Percentiles rank a stretch among this genome's conserved stretches.
Conservation (phyloP, 2,113 vertebrate genomes). For the Ctenomys sociabilis region DNA sequence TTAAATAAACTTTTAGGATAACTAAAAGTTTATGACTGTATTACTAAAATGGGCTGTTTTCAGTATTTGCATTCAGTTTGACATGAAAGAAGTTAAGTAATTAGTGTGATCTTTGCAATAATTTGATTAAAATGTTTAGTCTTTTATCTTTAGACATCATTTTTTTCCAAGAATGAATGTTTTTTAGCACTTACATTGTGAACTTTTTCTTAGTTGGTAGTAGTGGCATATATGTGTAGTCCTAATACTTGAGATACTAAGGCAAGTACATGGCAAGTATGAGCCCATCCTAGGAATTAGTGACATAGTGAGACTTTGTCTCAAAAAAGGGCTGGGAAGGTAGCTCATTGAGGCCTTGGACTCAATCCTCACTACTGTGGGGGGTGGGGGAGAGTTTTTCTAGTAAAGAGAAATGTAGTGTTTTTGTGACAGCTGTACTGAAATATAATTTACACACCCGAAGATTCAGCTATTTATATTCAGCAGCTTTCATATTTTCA, state of each 20-base stretch:
- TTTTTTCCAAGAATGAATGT: not conserved
- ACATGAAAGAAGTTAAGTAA: not conserved
- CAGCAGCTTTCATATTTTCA: not conserved
- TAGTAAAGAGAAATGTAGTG: not conserved
- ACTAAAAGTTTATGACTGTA: not conserved
- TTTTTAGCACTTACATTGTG: not conserved
- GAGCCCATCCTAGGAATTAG: not conserved
- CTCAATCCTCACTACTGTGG: not conserved
- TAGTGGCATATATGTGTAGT: not conserved
- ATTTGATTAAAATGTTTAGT: not conserved
- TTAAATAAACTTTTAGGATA: not conserved
- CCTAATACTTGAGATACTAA: not conserved
- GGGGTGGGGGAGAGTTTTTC: not conserved
- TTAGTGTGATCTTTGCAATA: not conserved
- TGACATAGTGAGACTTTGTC: not conserved
- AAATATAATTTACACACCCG: not conserved
- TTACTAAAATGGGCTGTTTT: not conserved
- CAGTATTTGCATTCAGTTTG: not conserved
- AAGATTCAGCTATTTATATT: not conserved
- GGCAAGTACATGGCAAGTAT: not conserved
- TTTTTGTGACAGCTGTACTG: not conserved
- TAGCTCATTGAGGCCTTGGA: not conserved
- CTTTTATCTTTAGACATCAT: not conserved
- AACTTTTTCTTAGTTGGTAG: not conserved
- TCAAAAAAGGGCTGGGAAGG: not conserved